Evolutionary conservation across 2,113 vertebrate species (phyloP).

Genomic region (Heterocephalus glaber): DNA sequence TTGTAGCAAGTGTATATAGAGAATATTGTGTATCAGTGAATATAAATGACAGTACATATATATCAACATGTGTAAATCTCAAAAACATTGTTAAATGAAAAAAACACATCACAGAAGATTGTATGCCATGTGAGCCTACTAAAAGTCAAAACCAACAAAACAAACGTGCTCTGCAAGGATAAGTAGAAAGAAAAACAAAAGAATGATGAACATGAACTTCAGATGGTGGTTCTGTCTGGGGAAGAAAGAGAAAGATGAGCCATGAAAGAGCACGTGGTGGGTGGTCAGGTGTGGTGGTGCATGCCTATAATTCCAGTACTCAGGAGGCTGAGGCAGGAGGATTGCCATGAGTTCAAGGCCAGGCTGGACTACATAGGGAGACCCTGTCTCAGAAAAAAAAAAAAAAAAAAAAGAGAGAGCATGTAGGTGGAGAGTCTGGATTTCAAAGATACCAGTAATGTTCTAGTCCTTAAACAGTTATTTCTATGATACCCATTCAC

Average conservation of each 20-base stretch:
- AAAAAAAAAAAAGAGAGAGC: too few species aligned
- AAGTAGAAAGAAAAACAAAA: neutral
- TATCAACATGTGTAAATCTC: neutral
- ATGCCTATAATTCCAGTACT: too few species aligned
- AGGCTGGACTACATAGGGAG: too few species aligned
- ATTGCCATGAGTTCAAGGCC: too few species aligned
- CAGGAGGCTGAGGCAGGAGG: too few species aligned
- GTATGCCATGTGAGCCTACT: neutral
- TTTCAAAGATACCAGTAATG: neutral
- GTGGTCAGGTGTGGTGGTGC: too few species aligned
- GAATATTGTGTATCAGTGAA: neutral
- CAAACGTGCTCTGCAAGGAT: neutral
- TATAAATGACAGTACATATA: neutral
- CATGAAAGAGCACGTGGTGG: neutral
- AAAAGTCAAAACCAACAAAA: neutral
- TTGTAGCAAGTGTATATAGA: neutral
- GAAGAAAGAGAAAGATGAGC: neutral
- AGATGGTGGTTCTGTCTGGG: neutral
- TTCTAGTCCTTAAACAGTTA: neutral
- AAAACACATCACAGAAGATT: neutral
- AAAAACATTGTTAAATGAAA: neutral
- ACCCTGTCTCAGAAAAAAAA: too few species aligned
- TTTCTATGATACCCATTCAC: neutral
- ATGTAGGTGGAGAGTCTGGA: too few species aligned
- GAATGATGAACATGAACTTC: neutral